Evolutionary conservation across 2,888 invertebrate species (phyloP), one percentile per base, ranked within the genome.

Genomic region (Pammene aurita): DNA sequence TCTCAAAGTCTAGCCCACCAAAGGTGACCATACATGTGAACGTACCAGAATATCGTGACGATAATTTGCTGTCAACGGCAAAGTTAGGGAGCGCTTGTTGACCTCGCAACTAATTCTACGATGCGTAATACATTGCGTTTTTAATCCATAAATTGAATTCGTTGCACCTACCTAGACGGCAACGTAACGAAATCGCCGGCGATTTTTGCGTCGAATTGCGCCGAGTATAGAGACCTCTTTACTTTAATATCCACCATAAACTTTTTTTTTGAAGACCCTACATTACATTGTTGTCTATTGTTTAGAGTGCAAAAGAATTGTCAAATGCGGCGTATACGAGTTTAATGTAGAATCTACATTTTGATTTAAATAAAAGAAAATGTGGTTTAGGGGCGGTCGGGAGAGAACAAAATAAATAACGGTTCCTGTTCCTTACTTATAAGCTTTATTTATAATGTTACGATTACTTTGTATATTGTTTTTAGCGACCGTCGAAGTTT

Each of bases 401-500:
- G 50, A 72, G 65, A 67, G 67, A 60, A 67, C 73, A 60, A 78
- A 79, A 70, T 70, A 70, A 67, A 50, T 46, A 16, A 50, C 44
- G 63, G 62, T 67, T 70, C 57, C 62, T 62, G 35, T 41, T 54
- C 41, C 48, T 62, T 54, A 61, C 11, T 50, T 42, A 55, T 58
- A 66, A 70, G 60, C 35, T 42, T 52, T 26, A 44, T 56, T 72
- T 73, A 89, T 72, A 80, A 90, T 90, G 89, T 77, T 83, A 73
- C 84, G 79, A 73, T 80, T 75, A 70, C 67, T 88, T 77, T 72
- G 88, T 77, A 67, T 89, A 74, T 75, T 88, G 73, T 77, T 86
- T 74, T 75, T 86, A 76, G 73, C 81, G 64, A 71, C 86, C 72
- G 74, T 86, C 71, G 83, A 84, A 81, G 79, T 84, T 76, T 81